phyloP scores from a whole-genome alignment of 1,140 invertebrate species.

The Ceratoteleas bidentatus region DNA sequence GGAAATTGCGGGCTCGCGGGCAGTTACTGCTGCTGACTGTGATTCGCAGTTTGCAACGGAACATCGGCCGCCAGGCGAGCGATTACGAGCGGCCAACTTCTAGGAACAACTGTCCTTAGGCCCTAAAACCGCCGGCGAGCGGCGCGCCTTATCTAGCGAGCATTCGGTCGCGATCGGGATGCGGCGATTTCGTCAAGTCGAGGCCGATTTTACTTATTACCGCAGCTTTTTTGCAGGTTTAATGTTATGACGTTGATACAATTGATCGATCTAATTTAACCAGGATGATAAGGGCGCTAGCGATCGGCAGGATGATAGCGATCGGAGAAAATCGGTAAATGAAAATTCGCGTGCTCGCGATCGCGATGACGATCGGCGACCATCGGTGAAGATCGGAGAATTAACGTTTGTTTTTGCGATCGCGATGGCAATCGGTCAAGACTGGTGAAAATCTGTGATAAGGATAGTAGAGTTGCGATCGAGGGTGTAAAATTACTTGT shows the following conservation, averaged over 20 bases:
- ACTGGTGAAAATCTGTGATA: too few relatives aligned
- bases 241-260: conserved; percentile 3
- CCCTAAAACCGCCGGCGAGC: conserved; percentile 68
- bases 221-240: conserved; percentile 1
- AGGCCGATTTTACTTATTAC: conserved; percentile 48
- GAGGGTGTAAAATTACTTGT: too few relatives aligned
- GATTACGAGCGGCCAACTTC: conserved; percentile 73
- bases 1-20: conserved; percentile 79
- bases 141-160: conserved; percentile 67
- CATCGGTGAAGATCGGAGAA: too few relatives aligned
- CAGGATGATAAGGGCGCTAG: conserved; percentile 1
- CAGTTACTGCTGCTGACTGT: conserved; percentile 75
- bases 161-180: conserved; percentile 51
- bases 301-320: neutral
- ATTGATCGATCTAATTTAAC: conserved; percentile 23
- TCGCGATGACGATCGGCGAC: too few relatives aligned
- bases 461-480: too few relatives aligned
- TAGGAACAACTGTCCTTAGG: conserved; percentile 76
- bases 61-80: conserved; percentile 69
- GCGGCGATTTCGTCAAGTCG: conserved; percentile 65
- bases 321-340: neutral
- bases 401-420: too few relatives aligned
- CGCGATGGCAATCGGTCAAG: too few relatives aligned
- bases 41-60: conserved; percentile 74
- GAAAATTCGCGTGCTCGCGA: neutral